phyloP scores from a whole-genome alignment of 2,888 invertebrate genomes.

The Lobophora halterata region DNA sequence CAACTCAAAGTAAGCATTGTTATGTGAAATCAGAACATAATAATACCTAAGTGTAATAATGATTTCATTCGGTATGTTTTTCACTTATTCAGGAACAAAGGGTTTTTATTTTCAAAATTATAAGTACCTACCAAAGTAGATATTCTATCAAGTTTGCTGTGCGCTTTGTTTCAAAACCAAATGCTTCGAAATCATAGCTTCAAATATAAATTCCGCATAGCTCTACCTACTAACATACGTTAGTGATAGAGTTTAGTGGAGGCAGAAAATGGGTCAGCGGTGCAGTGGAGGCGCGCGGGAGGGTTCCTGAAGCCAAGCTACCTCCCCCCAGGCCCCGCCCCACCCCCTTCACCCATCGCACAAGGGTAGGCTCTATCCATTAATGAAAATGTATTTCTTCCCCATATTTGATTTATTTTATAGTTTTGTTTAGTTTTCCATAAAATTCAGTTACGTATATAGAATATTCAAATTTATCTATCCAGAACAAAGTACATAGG shows the following conservation, averaged over 20 bases:
- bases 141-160: too few relatives aligned
- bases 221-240: conserved; percentile 16
- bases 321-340: conserved; percentile 32
- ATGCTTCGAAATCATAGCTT: conserved; percentile 1
- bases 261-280: conserved; percentile 69
- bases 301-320: conserved; percentile 43
- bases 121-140: too few relatives aligned
- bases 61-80: too few relatives aligned
- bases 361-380: conserved; percentile 31
- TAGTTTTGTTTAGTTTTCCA: too few relatives aligned
- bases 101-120: too few relatives aligned
- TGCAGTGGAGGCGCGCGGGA: conserved; percentile 59
- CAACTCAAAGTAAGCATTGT: too few relatives aligned
- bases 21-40: too few relatives aligned
- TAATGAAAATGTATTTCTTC: conserved; percentile 15
- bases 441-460: too few relatives aligned
- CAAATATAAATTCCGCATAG: conserved; percentile 13
- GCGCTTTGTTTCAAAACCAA: not conserved
- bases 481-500: too few relatives aligned
- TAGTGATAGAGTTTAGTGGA: conserved; percentile 36
- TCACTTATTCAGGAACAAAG: too few relatives aligned
- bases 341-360: conserved; percentile 29
- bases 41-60: too few relatives aligned
- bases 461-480: too few relatives aligned
- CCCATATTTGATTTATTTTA: not conserved